Evolutionary conservation across 2,113 vertebrate species (phyloP).

Genomic region (Leptodactylus fuscus): DNA sequence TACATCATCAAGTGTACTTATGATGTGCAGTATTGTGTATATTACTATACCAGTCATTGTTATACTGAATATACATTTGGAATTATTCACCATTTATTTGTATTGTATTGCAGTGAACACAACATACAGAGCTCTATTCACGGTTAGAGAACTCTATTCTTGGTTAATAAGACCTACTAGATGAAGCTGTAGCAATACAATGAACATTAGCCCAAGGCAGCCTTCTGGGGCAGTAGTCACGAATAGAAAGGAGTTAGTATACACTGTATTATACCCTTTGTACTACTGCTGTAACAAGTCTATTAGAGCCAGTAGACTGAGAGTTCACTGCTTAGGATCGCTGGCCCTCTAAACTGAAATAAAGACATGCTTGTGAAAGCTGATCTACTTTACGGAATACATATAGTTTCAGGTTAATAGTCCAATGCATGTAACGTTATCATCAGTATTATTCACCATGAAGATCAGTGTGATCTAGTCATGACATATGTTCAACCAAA

Average conservation of each 20-base stretch:
- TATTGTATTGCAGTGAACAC: not conserved
- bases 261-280: constrained; percentile 18
- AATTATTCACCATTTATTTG: not conserved
- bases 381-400: not conserved
- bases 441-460: not conserved
- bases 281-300: constrained; percentile 27
- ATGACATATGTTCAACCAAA: not conserved
- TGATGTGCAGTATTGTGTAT: not conserved
- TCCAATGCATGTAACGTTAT: not conserved
- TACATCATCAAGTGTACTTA: not conserved
- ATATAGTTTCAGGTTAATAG: not conserved
- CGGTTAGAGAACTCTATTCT: not conserved
- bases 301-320: constrained; percentile 13
- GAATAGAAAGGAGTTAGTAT: constrained; percentile 29
- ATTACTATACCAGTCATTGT: too few species aligned
- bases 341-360: not conserved
- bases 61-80: too few species aligned
- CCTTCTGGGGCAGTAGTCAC: constrained; percentile 20
- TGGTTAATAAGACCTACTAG: not conserved
- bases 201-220: constrained; percentile 24
- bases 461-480: not conserved
- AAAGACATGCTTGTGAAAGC: not conserved
- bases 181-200: constrained; percentile 28
- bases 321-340: not conserved
- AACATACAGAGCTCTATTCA: too few species aligned